Conservation (phyloP, 2,888 invertebrate genomes). For the Rhagonycha fulva region DNA sequence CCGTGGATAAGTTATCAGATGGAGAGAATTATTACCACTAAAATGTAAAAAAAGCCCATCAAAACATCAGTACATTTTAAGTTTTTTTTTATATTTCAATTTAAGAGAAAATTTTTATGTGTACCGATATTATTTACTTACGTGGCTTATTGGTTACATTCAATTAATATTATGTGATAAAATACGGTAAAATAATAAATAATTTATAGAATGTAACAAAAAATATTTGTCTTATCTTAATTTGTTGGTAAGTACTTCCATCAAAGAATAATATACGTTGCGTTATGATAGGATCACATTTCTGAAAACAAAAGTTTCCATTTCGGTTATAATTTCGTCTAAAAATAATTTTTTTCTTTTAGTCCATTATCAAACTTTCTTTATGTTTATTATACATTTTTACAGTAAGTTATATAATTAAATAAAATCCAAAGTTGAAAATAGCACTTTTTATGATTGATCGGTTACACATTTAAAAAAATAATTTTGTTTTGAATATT, state of each 20-base stretch:
- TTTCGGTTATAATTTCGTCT: background rate
- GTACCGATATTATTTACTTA: background rate
- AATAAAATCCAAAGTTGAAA: no score
- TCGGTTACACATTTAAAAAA: no score
- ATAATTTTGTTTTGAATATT: no score
- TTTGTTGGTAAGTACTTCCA: background rate
- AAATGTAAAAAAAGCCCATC: background rate
- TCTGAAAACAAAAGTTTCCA: background rate
- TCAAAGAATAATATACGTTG: background rate
- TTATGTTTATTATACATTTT: no score
- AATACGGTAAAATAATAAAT: background rate
- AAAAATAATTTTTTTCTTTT: background rate
- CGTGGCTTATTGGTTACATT: background rate
- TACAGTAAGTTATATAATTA: no score
- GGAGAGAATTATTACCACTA: background rate
- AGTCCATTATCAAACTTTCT: background rate
- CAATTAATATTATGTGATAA: background rate
- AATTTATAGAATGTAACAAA: background rate
- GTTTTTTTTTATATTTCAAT: background rate
- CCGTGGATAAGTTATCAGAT: background rate
- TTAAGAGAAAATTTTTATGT: background rate
- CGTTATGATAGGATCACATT: background rate
- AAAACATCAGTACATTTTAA: background rate
- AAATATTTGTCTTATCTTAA: background rate
- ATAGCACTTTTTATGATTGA: no score